These are phyloP conservation scores for Cydia strobilella DNA, from an alignment of 1,140 invertebrate genomes.

Conservation along the genomic window DNA sequence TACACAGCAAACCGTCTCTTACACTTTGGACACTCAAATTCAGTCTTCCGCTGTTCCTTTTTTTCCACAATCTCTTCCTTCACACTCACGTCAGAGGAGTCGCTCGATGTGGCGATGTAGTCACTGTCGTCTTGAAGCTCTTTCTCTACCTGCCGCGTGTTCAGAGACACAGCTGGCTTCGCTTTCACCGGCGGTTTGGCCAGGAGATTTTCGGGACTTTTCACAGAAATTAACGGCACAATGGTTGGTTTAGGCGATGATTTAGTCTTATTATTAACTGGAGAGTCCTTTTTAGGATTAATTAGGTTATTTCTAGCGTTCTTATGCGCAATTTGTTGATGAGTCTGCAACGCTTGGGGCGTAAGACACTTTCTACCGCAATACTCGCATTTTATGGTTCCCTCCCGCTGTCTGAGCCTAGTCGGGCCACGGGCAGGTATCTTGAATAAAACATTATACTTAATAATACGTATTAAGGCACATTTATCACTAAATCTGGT, in stretches of 20 bases:
- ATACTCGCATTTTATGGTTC: conserved; percentile 9
- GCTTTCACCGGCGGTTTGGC: neutral
- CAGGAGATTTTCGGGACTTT: conserved; percentile 5
- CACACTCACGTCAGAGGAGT: conserved; percentile 1
- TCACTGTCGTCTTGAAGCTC: conserved; percentile 1
- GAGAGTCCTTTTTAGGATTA: neutral
- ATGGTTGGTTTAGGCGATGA: neutral
- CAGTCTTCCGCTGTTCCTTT: conserved; percentile 32
- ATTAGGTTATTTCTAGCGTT: neutral
- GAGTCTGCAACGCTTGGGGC: neutral
- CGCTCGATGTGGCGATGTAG: neutral
- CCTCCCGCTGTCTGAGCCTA: neutral
- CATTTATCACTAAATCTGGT: neutral
- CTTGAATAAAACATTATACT: conserved; percentile 7
- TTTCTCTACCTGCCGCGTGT: neutral
- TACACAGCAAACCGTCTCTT: conserved; percentile 45
- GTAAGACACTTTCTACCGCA: conserved; percentile 24
- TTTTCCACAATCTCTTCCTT: neutral
- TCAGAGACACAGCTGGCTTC: neutral
- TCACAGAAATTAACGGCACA: neutral
- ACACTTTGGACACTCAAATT: conserved; percentile 61
- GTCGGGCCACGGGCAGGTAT: neutral
- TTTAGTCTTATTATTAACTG: neutral
- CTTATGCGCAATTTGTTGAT: conserved; percentile 12
- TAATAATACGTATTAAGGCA: conserved; percentile 8